Evolutionary conservation across 2,797 vertebrate species (phyloP).

Genomic region (Falco naumanni): DNA sequence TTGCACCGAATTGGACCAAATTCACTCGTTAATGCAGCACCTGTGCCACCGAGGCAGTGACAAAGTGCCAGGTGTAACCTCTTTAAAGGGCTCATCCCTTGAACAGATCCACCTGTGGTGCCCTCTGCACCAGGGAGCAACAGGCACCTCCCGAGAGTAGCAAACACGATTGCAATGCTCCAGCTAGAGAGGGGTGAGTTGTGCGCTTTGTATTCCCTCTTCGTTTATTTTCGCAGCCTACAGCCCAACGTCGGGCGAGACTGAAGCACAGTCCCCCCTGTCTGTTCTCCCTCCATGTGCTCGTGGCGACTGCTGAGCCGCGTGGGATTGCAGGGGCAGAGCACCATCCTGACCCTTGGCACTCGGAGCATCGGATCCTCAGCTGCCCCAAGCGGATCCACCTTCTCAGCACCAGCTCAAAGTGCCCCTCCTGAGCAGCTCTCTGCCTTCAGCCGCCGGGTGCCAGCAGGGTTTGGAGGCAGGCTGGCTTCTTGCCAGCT

Average conservation of each 20-base stretch:
- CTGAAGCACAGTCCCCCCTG: background rate
- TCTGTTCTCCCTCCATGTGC: background rate
- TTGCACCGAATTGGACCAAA: background rate
- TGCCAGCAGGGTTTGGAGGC: background rate
- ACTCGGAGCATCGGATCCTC: background rate
- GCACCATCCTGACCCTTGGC: background rate
- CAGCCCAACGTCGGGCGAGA: fast-evolving
- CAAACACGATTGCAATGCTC: fast-evolving
- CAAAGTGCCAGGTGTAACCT: background rate
- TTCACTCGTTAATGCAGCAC: background rate
- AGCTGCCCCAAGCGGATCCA: background rate
- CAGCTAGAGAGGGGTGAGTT: background rate
- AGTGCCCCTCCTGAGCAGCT: background rate
- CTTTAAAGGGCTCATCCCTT: background rate
- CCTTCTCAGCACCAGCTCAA: background rate
- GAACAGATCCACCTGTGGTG: fast-evolving
- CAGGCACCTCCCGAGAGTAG: background rate
- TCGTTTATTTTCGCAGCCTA: background rate
- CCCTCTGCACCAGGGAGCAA: background rate
- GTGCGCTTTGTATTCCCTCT: too few species aligned
- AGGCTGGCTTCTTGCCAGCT: background rate
- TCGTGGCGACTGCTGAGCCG: background rate
- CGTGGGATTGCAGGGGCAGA: background rate
- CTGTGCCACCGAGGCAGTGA: background rate
- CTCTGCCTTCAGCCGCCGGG: fast-evolving